Percentiles rank a stretch among this genome's conserved stretches.
These are phyloP conservation scores for human (Homo sapiens) DNA, from an alignment of 2,113 vertebrate species.

Conservation along the genomic window GRCh38 chr14:62952501-62953000, in stretches of 20 bases:
- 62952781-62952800: not conserved
- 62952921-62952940: not conserved
- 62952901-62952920: not conserved
- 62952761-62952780: not conserved
- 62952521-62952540: not conserved
- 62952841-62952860: not conserved
- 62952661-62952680: not conserved
- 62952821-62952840: not conserved
- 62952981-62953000: not conserved
- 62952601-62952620: not conserved
- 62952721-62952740: not conserved
- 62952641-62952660: not conserved
- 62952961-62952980: not conserved
- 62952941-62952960: not conserved
- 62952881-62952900: not conserved
- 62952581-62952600: not conserved
- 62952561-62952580: not conserved
- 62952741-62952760: not conserved
- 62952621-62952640: not conserved
- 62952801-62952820: not conserved
- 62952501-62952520: conserved; percentile 5
- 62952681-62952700: not conserved
- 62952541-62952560: not conserved
- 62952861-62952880: not conserved
- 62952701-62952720: not conserved